Conservation (phyloP, 2,113 vertebrate species). For the Gymnogyps californianus region DNA sequence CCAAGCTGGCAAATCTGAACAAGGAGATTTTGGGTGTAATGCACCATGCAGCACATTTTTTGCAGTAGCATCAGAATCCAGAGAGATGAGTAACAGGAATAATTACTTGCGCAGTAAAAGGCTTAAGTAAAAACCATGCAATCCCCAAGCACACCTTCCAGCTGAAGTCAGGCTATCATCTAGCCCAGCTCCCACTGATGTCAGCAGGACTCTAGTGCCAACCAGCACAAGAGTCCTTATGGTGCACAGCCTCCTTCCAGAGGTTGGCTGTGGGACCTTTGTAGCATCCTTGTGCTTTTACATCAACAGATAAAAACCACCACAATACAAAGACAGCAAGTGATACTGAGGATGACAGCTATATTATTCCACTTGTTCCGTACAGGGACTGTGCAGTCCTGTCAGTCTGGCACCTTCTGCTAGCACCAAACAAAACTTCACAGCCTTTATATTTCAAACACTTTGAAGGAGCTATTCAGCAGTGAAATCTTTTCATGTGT, state of each 20-base stretch:
- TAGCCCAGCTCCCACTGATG: neutral
- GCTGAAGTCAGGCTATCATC: neutral
- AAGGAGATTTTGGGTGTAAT: neutral
- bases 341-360: neutral
- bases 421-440: neutral
- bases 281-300: neutral
- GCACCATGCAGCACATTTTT: neutral
- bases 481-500: neutral
- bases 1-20: neutral
- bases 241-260: neutral
- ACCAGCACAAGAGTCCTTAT: fast-evolving
- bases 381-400: neutral
- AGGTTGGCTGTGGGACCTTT: neutral
- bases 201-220: neutral
- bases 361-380: neutral
- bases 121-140: neutral
- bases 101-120: neutral
- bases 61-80: neutral
- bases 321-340: neutral
- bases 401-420: neutral
- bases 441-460: neutral
- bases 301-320: neutral
- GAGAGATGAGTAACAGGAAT: neutral
- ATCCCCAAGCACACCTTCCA: neutral
- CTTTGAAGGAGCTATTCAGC: neutral